phyloP scores from a whole-genome alignment of 2,797 vertebrate genomes.

The Esox masquinongy region DNA sequence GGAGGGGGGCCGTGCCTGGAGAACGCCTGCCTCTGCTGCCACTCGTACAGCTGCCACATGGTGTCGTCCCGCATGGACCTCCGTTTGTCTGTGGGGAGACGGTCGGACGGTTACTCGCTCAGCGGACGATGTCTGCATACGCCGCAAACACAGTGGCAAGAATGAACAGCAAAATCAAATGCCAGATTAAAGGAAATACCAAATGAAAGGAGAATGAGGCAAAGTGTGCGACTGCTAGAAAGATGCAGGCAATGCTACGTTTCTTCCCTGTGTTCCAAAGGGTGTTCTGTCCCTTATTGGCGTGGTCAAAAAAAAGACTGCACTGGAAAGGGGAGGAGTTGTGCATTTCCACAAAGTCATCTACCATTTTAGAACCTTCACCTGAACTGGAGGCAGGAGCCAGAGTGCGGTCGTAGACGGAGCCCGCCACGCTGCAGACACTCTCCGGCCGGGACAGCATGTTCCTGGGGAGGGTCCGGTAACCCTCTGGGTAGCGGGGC shows the following conservation, averaged over 20 bases:
- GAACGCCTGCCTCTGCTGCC: slow-evolving; percentile 94
- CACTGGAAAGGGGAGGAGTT: neutral
- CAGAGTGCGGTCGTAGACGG: slow-evolving; percentile 69
- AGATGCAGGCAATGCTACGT: neutral
- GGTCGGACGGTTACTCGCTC: neutral
- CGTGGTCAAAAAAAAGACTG: neutral
- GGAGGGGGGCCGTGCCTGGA: slow-evolving; percentile 75
- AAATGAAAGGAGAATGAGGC: too few relatives aligned
- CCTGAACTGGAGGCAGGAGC: slow-evolving; percentile 40
- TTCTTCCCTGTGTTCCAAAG: neutral
- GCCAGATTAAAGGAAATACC: neutral
- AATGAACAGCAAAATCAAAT: neutral
- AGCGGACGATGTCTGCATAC: neutral
- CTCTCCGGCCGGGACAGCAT: slow-evolving; percentile 84
- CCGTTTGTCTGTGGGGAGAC: slow-evolving; percentile 78
- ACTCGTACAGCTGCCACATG: slow-evolving; percentile 98
- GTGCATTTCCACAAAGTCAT: neutral
- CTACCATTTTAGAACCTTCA: neutral
- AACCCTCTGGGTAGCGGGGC: slow-evolving; percentile 90
- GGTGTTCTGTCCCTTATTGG: slow-evolving; percentile 46
- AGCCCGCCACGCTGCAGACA: slow-evolving; percentile 76
- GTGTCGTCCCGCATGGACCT: slow-evolving; percentile 92
- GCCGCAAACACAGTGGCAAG: too few relatives aligned
- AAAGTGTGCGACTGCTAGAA: neutral
- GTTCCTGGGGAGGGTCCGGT: slow-evolving; percentile 90